Evolutionary conservation across 2,888 invertebrate genomes (phyloP).

Genomic region (Acanthosepion lycidas): DNA sequence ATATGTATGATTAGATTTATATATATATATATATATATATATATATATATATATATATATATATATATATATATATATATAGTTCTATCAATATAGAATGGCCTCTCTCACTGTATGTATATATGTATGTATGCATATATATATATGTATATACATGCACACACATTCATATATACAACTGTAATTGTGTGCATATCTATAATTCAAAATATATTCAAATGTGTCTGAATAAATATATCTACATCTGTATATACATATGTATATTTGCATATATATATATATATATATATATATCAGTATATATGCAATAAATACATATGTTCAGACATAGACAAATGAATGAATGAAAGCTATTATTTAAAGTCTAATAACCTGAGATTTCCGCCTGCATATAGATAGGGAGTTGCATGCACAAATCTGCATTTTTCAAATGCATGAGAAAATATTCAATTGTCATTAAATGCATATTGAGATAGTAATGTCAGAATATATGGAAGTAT

Average conservation of each 20-base stretch:
- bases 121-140: too few relatives aligned
- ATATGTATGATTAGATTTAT: too few relatives aligned
- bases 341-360: not conserved
- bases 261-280: not conserved
- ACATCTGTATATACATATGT: not conserved
- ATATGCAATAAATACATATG: not conserved
- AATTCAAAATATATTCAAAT: not conserved
- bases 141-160: not conserved
- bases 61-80: too few relatives aligned
- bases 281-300: not conserved
- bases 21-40: too few relatives aligned
- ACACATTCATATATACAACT: not conserved
- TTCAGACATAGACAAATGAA: not conserved
- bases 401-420: not conserved
- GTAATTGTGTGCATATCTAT: too few relatives aligned
- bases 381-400: not conserved
- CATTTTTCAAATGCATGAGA: not conserved
- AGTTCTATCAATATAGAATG: too few relatives aligned
- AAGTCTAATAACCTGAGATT: not conserved
- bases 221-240: not conserved
- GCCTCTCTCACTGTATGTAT: too few relatives aligned
- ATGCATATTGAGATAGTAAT: not conserved
- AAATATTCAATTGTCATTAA: slow-evolving; percentile 8
- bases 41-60: too few relatives aligned
- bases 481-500: not conserved